Evolutionary conservation across 2,113 vertebrate genomes (phyloP).

Genomic region (Tautogolabrus adspersus): DNA sequence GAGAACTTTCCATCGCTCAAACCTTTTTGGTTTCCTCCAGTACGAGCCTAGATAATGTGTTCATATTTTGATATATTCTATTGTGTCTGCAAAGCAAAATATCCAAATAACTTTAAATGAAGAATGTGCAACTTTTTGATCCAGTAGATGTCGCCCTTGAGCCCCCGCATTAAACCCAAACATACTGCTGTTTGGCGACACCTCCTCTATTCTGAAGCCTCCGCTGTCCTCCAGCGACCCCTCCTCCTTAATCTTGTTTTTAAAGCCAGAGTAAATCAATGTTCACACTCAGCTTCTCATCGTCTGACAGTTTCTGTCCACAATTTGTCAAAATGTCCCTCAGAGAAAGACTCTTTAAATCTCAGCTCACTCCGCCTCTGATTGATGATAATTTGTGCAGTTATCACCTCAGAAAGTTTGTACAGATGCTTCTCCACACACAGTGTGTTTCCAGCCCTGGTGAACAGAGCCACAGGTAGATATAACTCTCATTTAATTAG

Average conservation of each 20-base stretch:
- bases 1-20: slow-evolving; percentile 19
- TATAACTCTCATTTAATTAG: not conserved
- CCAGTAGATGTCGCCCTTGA: too few species aligned
- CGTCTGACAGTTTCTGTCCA: not conserved
- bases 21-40: not conserved
- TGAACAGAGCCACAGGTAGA: not conserved
- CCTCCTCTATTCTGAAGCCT: too few species aligned
- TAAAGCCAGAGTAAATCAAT: slow-evolving; percentile 7
- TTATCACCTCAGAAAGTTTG: not conserved
- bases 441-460: not conserved
- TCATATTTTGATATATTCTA: too few species aligned
- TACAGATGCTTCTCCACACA: not conserved
- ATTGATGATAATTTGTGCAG: not conserved
- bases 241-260: not conserved
- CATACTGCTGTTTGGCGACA: too few species aligned
- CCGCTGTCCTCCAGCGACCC: too few species aligned
- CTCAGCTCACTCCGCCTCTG: not conserved
- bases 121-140: too few species aligned
- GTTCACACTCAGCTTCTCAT: not conserved
- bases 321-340: not conserved
- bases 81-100: too few species aligned
- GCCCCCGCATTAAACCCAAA: too few species aligned
- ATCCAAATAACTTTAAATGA: too few species aligned
- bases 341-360: not conserved
- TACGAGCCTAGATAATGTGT: too few species aligned